phyloP scores from a whole-genome alignment of 2,113 vertebrate species.

The Elephantulus edwardii region DNA sequence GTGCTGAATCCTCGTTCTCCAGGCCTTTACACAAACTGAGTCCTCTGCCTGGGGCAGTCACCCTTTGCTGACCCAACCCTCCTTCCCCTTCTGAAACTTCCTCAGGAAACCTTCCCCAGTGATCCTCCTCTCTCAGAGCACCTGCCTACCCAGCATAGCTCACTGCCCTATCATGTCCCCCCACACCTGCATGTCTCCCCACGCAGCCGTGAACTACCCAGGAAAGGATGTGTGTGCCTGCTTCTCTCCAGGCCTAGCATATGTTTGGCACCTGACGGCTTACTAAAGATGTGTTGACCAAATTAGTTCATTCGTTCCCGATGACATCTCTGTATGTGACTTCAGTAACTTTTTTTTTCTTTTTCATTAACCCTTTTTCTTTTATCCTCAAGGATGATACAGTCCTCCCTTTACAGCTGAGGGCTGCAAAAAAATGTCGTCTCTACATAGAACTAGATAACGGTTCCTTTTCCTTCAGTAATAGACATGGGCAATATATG shows the following conservation, averaged over 20 bases:
- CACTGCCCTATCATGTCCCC: rapidly evolving
- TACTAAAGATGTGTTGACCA: background rate
- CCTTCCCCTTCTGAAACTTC: background rate
- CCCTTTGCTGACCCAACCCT: background rate
- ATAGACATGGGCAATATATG: background rate
- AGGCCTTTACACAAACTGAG: background rate
- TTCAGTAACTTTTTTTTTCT: background rate
- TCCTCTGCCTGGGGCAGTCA: background rate
- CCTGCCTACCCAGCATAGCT: too few species aligned
- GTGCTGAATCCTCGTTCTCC: background rate
- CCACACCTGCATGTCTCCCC: background rate
- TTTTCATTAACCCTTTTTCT: background rate
- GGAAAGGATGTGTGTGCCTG: background rate
- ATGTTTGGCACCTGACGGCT: background rate
- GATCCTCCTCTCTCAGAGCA: background rate
- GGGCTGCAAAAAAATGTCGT: background rate
- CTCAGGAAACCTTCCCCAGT: background rate
- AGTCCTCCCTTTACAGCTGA: background rate
- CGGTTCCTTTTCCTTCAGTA: background rate
- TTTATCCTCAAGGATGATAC: background rate
- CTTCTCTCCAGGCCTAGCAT: background rate
- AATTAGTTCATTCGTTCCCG: background rate
- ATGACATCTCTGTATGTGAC: background rate
- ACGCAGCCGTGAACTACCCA: rapidly evolving
- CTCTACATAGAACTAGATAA: background rate